Conservation (phyloP, 2,113 vertebrate species). For the Eudorcas thomsonii region DNA sequence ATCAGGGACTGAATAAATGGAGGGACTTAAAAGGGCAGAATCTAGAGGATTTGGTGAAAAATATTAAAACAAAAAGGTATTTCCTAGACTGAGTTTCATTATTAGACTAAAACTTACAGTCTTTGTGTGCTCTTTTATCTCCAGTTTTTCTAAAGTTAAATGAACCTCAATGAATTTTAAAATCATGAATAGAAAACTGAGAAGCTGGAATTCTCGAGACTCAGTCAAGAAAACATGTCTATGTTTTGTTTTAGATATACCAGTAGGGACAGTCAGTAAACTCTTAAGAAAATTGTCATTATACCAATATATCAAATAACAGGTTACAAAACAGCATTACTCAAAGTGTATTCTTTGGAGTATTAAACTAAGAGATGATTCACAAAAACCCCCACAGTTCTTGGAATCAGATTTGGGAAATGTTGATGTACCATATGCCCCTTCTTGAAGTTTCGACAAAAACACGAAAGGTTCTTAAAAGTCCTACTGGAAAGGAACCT, state of each 20-base stretch:
- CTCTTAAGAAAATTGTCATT: constrained; percentile 24
- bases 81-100: background rate
- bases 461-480: background rate
- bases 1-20: background rate
- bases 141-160: background rate
- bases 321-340: background rate
- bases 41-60: background rate
- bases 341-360: background rate
- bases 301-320: constrained; percentile 24
- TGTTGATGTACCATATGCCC: background rate
- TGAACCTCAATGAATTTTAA: background rate
- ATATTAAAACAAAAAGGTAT: background rate
- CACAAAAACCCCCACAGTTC: background rate
- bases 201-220: background rate
- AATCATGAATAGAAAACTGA: constrained; percentile 7
- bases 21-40: background rate
- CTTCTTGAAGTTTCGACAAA: constrained; percentile 22
- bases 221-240: constrained; percentile 15
- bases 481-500: background rate
- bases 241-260: background rate
- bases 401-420: constrained; percentile 10
- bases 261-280: constrained; percentile 10
- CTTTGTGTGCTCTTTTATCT: background rate
- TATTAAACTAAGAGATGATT: constrained; percentile 22
- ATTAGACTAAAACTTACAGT: background rate